These are phyloP conservation scores for Aporrectodea caliginosa DNA, from an alignment of 1,140 invertebrate species.

Conservation along the genomic window DNA sequence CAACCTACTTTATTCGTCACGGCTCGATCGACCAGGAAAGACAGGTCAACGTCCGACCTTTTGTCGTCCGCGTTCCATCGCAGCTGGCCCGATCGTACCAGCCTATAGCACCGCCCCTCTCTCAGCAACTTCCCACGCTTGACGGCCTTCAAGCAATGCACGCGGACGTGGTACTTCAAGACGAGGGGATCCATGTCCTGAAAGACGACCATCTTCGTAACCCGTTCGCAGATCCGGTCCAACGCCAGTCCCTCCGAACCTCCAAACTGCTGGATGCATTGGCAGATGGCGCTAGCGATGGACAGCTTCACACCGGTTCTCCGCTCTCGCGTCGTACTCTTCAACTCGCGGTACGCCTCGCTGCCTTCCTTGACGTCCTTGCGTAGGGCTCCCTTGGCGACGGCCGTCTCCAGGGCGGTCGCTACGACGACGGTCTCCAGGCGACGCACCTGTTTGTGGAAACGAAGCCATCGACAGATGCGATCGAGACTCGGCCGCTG, in stretches of 20 bases:
- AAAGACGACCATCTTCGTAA: neutral
- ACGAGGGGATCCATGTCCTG: conserved; percentile 1
- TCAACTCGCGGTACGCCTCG: neutral
- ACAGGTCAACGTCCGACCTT: neutral
- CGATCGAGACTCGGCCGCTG: neutral
- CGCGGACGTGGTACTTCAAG: conserved; percentile 8
- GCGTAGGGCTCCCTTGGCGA: neutral
- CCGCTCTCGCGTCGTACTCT: neutral
- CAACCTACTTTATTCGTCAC: conserved; percentile 13
- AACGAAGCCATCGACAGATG: neutral
- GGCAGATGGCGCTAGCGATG: conserved; percentile 4
- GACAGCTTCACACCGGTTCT: neutral
- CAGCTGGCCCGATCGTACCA: neutral
- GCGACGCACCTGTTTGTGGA: neutral
- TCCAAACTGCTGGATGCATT: neutral
- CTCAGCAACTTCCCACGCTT: conserved; percentile 3
- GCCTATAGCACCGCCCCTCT: conserved; percentile 2
- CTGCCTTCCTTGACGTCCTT: neutral
- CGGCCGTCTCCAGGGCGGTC: neutral
- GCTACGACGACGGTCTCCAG: neutral
- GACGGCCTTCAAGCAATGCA: conserved; percentile 16
- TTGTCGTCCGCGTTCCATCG: neutral
- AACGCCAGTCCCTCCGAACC: neutral
- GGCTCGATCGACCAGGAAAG: conserved; percentile 2
- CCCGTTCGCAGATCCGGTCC: conserved; percentile 14